Conservation (phyloP, 2,113 vertebrate species). For the Laterallus jamaicensis region DNA sequence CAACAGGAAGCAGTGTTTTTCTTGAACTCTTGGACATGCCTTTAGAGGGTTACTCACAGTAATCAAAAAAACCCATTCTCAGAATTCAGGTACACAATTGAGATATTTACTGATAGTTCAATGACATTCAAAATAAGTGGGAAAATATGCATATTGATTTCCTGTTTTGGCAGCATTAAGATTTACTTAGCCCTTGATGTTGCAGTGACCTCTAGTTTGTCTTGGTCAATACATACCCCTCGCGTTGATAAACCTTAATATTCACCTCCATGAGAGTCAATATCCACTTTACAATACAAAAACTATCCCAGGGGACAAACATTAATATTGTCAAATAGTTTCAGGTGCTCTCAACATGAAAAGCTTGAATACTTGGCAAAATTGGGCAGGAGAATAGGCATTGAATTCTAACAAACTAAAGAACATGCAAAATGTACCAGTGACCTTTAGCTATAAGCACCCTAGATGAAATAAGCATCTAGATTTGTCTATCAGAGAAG, state of each 20-base stretch:
- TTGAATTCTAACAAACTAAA: constrained; percentile 16
- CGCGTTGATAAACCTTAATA: constrained; percentile 64
- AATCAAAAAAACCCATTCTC: background rate
- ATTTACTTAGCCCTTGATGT: constrained; percentile 68
- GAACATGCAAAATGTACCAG: background rate
- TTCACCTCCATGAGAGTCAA: constrained; percentile 62
- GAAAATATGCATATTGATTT: constrained; percentile 70
- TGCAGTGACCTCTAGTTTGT: constrained; percentile 56
- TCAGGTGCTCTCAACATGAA: constrained; percentile 17
- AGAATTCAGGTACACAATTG: background rate
- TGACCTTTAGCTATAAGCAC: constrained; percentile 10
- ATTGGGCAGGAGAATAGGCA: background rate
- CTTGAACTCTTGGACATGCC: background rate
- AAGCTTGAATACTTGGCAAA: constrained; percentile 1
- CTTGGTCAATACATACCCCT: constrained; percentile 56
- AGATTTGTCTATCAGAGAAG: background rate
- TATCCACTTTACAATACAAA: constrained; percentile 50
- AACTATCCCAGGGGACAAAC: constrained; percentile 33
- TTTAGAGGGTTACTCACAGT: background rate
- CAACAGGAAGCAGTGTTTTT: background rate
- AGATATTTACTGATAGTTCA: constrained; percentile 24
- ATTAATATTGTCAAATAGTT: constrained; percentile 2
- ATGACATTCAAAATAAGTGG: constrained; percentile 45
- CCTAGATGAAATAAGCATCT: background rate
- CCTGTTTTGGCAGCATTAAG: constrained; percentile 43